Base-by-base conservation (phyloP, 2,888 invertebrate species). In the Hypomecis atomaria region DNA sequence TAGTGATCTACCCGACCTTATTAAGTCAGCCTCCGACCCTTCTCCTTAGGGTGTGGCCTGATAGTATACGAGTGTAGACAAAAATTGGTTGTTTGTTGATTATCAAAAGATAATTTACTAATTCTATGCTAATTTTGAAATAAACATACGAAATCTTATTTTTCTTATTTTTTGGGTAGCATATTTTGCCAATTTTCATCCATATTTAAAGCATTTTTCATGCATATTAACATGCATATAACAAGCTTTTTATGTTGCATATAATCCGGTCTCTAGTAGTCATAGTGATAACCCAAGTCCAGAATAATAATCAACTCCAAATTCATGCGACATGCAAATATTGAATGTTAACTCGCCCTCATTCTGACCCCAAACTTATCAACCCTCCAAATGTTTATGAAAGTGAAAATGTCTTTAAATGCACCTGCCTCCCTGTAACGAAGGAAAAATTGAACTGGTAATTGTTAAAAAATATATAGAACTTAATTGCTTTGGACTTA, bases 11-110 rank as follows among this genome's bases (percentile, higher is more conserved):
- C 79, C 80, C 79, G 71, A 76, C 78, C 84, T 87, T 86, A 88
- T 88, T 87, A 88, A 87, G 87, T 85, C 86, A 79, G 83, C 78
- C 74, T 77, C 77, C 81, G 81, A 82, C 86, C 86, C 81, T 84
- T 84, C 80, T 81, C 68, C 42, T 56, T 48, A 40, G 40, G 59
- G 23, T 42, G 45, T 33, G 59, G 59, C 36, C 48, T 7, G 42
- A 54, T 10, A 54, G 43, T 10, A 9, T 23, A 37, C 50, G 50
- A 40, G 13, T 34, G 4, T 11, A 0, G 10, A 42, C 8, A 34
- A 11, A 6, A n/a, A 48, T n/a, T 34, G 10, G 10, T 34, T 34
- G 34, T 33, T 34, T 34, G 8, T 48, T 4, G 11, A 9, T 9
- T 9, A 43, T n/a, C 2, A 43, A 43, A 10, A 43, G 43, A 43